These are phyloP conservation scores for Anhinga anhinga DNA, from an alignment of 2,113 vertebrate species.

Conservation along the genomic window DNA sequence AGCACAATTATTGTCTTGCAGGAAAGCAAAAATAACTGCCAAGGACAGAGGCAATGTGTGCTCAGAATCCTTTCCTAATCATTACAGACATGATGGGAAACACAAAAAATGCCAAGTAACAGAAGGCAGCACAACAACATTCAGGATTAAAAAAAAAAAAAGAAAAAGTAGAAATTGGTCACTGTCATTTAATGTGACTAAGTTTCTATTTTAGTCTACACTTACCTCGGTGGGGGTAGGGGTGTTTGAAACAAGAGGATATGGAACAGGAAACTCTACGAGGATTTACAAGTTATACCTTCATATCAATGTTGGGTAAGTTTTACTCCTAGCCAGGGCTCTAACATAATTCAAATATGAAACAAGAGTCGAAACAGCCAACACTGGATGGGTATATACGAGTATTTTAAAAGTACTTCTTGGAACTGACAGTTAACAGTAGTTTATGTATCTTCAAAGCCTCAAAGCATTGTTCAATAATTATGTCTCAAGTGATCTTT, in stretches of 20 bases:
- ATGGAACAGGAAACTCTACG: neutral
- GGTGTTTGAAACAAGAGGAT: neutral
- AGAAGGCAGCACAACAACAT: neutral
- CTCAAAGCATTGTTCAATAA: neutral
- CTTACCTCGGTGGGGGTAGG: neutral
- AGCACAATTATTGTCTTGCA: constrained; percentile 11
- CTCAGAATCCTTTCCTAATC: neutral
- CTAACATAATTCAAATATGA: neutral
- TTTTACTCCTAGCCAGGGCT: neutral
- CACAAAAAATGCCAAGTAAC: constrained; percentile 26
- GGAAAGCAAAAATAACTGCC: constrained; percentile 36
- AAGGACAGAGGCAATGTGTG: constrained; percentile 20
- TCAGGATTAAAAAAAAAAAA: neutral
- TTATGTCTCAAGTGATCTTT: constrained; percentile 5
- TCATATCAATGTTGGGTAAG: neutral
- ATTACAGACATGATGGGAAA: constrained; percentile 1
- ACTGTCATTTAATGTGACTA: neutral
- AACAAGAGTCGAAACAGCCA: neutral
- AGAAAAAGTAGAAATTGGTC: neutral
- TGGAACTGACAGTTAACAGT: neutral
- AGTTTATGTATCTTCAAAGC: neutral
- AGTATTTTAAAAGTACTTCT: neutral
- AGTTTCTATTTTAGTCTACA: neutral
- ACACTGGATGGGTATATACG: neutral
- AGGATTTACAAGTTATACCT: neutral